Base-by-base conservation (phyloP, 2,113 vertebrate genomes). In the Rhegmatorhina hoffmannsi region DNA sequence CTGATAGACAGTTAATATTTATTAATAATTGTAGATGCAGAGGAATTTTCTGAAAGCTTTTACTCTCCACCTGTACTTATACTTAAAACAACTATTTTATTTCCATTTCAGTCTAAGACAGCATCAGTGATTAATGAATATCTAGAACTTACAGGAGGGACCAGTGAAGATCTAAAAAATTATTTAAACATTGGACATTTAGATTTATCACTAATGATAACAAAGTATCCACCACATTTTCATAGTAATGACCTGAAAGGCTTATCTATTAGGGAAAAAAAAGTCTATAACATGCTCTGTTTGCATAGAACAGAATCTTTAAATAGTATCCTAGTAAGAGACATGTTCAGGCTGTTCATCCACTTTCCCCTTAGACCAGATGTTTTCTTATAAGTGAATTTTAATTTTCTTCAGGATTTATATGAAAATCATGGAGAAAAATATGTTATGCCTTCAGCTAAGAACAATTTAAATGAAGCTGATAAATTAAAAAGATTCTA, bases 1-100 rank as follows among this genome's bases (percentile, higher is more conserved):
- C 99, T 99, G 97, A 90, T 90, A 97, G 81, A 97, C 84, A 92
- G 91, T 74, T 93, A 82, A 79, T 28, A 76, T 14, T 85, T 86
- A 87, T 43, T 96, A 94, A 87, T 91, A 96, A 95, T 10, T 74
- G 82, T 8, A 91, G 58, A 89, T 55, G n/a, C 17, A 90, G 7
- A 46, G 46, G 46, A 84, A 49, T 73, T 38, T 78, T 92, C 64
- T 84, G 64, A 93, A 40, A 62, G 36, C 28, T 18, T 43, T 95
- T 53, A 59, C 13, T 68, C 86, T 53, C 59, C 33, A 43, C 6
- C 36, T 36, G 11, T 63, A 93, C 55, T 68, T 80, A 43, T 13
- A 92, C 81, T 78, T 83, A 83, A 55, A 24, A 78, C 3, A 43
- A 34, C 23, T 72, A 34, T 44, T 88, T 70, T 77, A 90, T 74